These are phyloP conservation scores for Procambarus virginalis DNA, from an alignment of 1,140 invertebrate genomes.

Conservation along the genomic window DNA sequence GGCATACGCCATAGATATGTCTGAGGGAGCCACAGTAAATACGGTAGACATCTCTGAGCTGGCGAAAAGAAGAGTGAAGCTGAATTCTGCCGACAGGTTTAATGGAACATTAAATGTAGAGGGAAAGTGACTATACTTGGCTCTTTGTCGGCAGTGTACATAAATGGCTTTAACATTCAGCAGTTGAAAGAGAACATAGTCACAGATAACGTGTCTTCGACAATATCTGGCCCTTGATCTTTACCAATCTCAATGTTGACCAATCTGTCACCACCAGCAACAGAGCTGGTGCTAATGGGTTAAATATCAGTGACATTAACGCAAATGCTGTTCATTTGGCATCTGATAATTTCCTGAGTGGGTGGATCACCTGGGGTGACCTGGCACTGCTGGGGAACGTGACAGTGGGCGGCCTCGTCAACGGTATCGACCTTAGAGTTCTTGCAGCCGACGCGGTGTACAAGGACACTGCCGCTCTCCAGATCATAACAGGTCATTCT, in stretches of 20 bases:
- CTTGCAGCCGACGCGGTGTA: constrained; percentile 43
- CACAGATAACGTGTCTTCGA: not conserved
- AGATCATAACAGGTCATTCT: constrained; percentile 24
- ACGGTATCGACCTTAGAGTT: constrained; percentile 17
- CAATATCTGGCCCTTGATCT: not conserved
- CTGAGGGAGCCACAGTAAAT: constrained; percentile 21
- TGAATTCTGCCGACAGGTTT: constrained; percentile 1
- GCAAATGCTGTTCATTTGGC: constrained; percentile 30
- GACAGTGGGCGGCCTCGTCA: constrained; percentile 35
- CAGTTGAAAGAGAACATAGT: constrained; percentile 37
- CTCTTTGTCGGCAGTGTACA: not conserved
- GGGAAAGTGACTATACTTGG: constrained; percentile 38
- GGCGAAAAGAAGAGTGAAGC: constrained; percentile 1
- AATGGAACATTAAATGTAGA: constrained; percentile 26
- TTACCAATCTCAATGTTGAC: constrained; percentile 10
- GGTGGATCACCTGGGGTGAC: constrained; percentile 6
- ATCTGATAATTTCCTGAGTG: constrained; percentile 17
- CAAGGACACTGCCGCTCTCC: not conserved
- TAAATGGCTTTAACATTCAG: constrained; percentile 18
- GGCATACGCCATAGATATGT: constrained; percentile 12
- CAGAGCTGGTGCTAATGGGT: constrained; percentile 28
- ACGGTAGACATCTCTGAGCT: constrained; percentile 31
- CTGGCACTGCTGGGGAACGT: constrained; percentile 24
- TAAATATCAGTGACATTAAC: constrained; percentile 34
- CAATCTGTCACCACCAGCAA: constrained; percentile 19